These are phyloP conservation scores for Empidonax alnorum DNA, from an alignment of 2,113 vertebrate genomes.

Conservation along the genomic window DNA sequence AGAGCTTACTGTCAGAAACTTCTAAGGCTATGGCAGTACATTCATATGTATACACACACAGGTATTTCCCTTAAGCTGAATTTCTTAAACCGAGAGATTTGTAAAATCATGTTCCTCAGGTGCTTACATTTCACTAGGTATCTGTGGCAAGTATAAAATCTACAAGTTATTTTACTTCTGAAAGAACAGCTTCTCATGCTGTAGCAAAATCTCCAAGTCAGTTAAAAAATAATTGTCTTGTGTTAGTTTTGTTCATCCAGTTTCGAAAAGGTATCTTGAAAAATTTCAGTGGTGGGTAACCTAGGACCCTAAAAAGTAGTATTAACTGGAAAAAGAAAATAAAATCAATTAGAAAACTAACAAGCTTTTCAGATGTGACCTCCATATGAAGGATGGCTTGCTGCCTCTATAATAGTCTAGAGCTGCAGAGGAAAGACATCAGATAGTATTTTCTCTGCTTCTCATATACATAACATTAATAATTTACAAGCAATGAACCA, in stretches of 20 bases:
- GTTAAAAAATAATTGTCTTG: background rate
- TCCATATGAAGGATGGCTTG: background rate
- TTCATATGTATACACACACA: background rate
- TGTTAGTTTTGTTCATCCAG: background rate
- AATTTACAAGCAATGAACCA: constrained; percentile 15
- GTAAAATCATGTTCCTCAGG: background rate
- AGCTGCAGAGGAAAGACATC: background rate
- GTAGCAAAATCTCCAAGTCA: background rate
- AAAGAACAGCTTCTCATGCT: background rate
- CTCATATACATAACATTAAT: constrained; percentile 9
- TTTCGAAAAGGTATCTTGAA: background rate
- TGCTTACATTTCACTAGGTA: background rate
- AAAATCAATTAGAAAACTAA: background rate
- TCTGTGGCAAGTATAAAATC: background rate
- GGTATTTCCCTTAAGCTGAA: background rate
- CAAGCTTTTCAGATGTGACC: background rate
- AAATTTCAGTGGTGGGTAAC: background rate
- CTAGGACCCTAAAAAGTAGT: background rate
- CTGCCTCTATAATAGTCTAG: background rate
- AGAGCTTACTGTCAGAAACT: background rate
- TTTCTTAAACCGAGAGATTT: background rate
- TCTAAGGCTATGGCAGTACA: background rate
- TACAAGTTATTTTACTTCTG: background rate
- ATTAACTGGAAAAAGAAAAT: background rate
- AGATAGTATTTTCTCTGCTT: background rate